phyloP scores from a whole-genome alignment of 2,797 vertebrate genomes.

The Lindbergichthys nudifrons region DNA sequence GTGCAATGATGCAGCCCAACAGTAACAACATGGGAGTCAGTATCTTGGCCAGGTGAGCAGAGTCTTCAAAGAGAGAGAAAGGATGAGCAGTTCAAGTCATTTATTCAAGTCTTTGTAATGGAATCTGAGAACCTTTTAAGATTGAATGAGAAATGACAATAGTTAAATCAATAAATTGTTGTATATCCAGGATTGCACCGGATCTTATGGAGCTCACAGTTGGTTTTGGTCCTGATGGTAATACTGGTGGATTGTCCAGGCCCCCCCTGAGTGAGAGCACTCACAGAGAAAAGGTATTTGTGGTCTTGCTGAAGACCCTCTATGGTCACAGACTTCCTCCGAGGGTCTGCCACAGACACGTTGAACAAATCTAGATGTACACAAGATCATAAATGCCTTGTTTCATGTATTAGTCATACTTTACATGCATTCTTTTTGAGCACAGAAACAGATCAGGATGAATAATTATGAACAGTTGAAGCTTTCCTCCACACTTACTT shows the following conservation, averaged over 20 bases:
- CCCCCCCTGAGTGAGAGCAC: conserved; percentile 81
- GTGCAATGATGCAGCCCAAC: conserved; percentile 51
- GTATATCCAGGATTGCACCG: not conserved
- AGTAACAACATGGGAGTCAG: conserved; percentile 60
- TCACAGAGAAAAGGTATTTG: conserved; percentile 79
- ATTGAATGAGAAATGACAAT: not conserved
- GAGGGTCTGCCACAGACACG: conserved; percentile 76
- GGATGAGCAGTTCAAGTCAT: not conserved
- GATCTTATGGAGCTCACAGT: conserved; percentile 58
- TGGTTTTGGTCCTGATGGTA: conserved; percentile 56
- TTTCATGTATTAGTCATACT: not conserved
- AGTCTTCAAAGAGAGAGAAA: conserved; percentile 42
- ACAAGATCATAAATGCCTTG: not conserved
- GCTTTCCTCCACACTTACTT: conserved; percentile 30
- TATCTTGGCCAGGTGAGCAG: conserved; percentile 41
- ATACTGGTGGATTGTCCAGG: conserved; percentile 55
- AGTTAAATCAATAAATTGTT: not conserved
- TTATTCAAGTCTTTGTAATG: not conserved
- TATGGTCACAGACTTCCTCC: conserved; percentile 76
- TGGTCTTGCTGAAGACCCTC: conserved; percentile 72
- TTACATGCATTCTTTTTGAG: not conserved
- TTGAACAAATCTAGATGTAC: conserved; percentile 43
- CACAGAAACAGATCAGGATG: not conserved
- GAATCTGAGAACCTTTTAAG: not conserved
- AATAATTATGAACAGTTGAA: not conserved